A percentile compares a stretch with the other conserved stretches of the same genome.
Evolutionary conservation across 2,797 vertebrate species (phyloP).

Genomic region (Danionella dracula): DNA sequence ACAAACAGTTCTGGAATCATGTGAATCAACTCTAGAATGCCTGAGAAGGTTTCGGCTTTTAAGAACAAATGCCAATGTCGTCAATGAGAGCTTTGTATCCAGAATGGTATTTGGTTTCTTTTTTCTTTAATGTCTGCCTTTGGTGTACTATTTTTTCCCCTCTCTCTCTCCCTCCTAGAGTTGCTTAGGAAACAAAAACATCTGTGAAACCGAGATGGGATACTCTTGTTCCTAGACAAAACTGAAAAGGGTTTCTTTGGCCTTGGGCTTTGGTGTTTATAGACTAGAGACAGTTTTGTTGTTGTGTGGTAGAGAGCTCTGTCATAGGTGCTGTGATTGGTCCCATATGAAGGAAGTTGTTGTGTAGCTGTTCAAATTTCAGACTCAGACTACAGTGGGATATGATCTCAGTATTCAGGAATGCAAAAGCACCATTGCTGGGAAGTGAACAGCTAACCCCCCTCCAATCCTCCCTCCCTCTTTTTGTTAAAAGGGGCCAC

Average conservation of each 20-base stretch:
- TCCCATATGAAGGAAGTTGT: neutral
- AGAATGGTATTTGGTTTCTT: conserved; percentile 28
- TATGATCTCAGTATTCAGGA: conserved; percentile 37
- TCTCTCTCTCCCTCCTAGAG: neutral
- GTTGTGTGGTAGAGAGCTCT: neutral
- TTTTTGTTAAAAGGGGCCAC: too few relatives aligned
- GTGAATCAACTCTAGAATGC: neutral
- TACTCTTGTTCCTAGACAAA: neutral
- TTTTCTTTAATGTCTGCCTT: conserved; percentile 28
- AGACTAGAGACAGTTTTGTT: too few relatives aligned
- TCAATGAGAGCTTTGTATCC: conserved; percentile 20
- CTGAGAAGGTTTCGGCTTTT: neutral
- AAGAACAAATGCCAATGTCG: neutral
- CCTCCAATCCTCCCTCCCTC: too few relatives aligned
- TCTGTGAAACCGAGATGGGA: neutral
- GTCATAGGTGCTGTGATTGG: too few relatives aligned
- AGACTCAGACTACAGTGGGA: conserved; percentile 16
- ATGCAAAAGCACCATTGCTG: conserved; percentile 37
- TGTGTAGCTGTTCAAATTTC: neutral
- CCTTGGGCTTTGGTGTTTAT: neutral
- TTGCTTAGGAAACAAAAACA: conserved; percentile 19
- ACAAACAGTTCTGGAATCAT: neutral
- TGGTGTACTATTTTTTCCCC: neutral
- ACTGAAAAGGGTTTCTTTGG: neutral
- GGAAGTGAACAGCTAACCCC: neutral